These are phyloP conservation scores for Cosmorhoe ocellata DNA, from an alignment of 2,888 invertebrate genomes.

Conservation along the genomic window DNA sequence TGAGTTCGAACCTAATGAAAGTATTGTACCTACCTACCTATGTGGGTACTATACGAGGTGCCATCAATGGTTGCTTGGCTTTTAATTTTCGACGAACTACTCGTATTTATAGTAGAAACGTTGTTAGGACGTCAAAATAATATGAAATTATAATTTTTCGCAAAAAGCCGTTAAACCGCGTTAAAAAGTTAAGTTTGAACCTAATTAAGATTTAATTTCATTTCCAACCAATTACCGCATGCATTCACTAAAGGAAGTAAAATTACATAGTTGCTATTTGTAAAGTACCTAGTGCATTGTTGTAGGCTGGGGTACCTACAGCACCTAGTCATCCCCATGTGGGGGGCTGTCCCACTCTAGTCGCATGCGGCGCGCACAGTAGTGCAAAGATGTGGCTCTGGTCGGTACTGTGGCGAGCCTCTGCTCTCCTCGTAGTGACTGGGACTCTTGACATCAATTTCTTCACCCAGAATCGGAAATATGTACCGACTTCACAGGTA, in stretches of 20 bases:
- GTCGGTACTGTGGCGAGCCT: conserved; percentile 54
- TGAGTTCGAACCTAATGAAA: too few species aligned
- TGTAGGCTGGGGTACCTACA: neutral
- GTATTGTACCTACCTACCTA: too few species aligned
- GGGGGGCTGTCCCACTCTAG: conserved; percentile 10
- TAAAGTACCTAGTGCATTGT: neutral
- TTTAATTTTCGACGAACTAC: too few species aligned
- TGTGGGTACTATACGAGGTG: too few species aligned
- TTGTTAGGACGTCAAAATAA: neutral
- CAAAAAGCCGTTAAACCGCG: conserved; percentile 9
- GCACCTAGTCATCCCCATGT: conserved; percentile 9
- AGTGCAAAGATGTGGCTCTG: conserved; percentile 61
- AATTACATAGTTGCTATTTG: conserved; percentile 9
- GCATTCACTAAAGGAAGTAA: conserved; percentile 22
- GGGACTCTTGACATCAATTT: conserved; percentile 52
- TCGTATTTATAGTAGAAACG: too few species aligned
- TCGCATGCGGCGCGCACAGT: conserved; percentile 37
- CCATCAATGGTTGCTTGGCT: too few species aligned
- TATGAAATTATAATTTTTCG: conserved; percentile 1
- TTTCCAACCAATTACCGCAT: conserved; percentile 17
- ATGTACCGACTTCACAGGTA: conserved; percentile 47
- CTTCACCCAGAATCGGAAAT: conserved; percentile 44
- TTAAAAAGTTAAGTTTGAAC: neutral
- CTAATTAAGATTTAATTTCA: conserved; percentile 5
- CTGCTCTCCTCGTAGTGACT: conserved; percentile 44